Evolutionary conservation across 2,113 vertebrate genomes (phyloP), one percentile per base, ranked within the genome.

Genomic region (Lichenostomus cassidix): DNA sequence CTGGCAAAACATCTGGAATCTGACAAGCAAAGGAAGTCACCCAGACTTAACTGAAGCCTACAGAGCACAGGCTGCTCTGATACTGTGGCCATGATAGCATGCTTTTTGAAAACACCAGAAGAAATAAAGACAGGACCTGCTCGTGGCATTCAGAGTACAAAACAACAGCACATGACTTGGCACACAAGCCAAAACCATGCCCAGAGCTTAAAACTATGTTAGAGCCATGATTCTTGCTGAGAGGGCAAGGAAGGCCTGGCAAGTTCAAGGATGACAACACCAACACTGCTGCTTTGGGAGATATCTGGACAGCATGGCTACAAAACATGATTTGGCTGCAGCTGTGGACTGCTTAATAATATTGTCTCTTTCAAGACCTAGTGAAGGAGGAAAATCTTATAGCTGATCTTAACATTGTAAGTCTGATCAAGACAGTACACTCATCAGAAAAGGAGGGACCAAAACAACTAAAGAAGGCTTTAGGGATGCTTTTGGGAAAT

Each of bases 1-100:
- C 59, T 70, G 76, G 16, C 55, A 90, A 90, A 89, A 90, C 44
- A 71, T 81, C 86, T 89, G 80, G 92, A 95, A 92, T 89, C 59
- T 94, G 86, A 87, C 86, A 93, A 92, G 88, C n/a, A 70, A 77
- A 95, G 86, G 91, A 95, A 96, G 52, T 89, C 29, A 74, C 22
- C 27, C 86, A 95, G 83, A 90, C 92, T 77, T 8, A 9, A 35
- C 33, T 75, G 86, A 78, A 78, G 47, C 27, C 83, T 77, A 67
- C 27, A 52, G 55, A 75, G 60, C 4, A 5, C 68, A 71, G 86
- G 44, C 64, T 83, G 35, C 76, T 77, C 50, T 35, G 52, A 83
- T 87, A 49, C 27, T 35, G 42, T 53, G 44, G 28, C 70, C 63
- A 74, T 2, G 15, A 90, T 2, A 62, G 35, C 24, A 62, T 19